phyloP scores from a whole-genome alignment of 1,140 invertebrate genomes.

The Eriosoma lanigerum region DNA sequence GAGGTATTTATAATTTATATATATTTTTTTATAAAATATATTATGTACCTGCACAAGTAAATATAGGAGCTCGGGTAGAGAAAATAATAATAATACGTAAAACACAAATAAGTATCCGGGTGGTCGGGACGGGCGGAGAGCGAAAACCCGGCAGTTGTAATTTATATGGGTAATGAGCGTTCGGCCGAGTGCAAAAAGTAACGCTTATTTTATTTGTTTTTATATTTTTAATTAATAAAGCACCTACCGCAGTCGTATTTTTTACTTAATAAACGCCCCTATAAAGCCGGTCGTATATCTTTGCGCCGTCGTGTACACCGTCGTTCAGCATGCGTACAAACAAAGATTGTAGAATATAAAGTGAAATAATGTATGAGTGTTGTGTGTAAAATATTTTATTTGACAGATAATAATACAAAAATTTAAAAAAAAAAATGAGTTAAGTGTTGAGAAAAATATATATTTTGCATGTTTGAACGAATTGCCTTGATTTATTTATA shows the following conservation, averaged over 20 bases:
- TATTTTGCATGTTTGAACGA: too few species aligned
- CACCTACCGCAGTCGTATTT: conserved; percentile 37
- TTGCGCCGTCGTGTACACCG: background rate
- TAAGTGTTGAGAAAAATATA: too few species aligned
- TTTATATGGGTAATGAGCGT: conserved; percentile 29
- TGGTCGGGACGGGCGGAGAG: background rate
- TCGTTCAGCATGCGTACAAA: too few species aligned
- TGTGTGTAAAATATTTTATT: too few species aligned
- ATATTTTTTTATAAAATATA: background rate
- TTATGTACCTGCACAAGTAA: background rate
- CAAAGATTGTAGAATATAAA: too few species aligned
- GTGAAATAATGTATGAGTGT: too few species aligned
- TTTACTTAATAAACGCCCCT: conserved; percentile 35
- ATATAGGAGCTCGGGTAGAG: background rate
- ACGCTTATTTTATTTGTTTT: conserved; percentile 28
- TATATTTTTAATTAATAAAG: conserved; percentile 40
- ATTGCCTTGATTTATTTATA: too few species aligned
- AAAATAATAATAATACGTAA: background rate
- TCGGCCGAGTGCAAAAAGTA: conserved; percentile 40
- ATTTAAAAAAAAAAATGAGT: too few species aligned
- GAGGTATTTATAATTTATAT: conserved; percentile 3
- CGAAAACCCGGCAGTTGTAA: background rate
- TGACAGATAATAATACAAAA: too few species aligned
- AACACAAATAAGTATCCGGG: background rate
- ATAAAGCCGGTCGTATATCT: background rate